A percentile compares a stretch with the other conserved stretches of the same genome.
These are phyloP conservation scores for Drosophila paramelanica DNA, from an alignment of 2,888 invertebrate species.

Conservation along the genomic window DNA sequence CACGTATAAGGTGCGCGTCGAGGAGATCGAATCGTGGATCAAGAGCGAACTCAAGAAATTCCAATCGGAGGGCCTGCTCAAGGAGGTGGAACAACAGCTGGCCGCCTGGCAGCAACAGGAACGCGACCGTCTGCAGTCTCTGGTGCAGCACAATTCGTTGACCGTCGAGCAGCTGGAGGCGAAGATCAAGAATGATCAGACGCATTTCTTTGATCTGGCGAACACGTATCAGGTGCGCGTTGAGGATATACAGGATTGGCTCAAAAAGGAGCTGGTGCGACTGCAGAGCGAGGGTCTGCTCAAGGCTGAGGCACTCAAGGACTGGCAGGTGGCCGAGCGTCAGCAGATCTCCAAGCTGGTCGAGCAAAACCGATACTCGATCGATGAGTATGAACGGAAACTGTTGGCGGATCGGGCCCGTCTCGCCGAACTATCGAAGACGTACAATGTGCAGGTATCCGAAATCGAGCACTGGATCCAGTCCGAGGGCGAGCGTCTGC, in stretches of 20 bases:
- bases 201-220: slow-evolving; percentile 78
- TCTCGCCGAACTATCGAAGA: slow-evolving; percentile 74
- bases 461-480: slow-evolving; percentile 83
- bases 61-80: slow-evolving; percentile 81
- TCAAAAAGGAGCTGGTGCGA: slow-evolving; percentile 80
- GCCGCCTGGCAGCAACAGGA: slow-evolving; percentile 82
- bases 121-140: slow-evolving; percentile 76
- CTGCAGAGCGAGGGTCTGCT: slow-evolving; percentile 81
- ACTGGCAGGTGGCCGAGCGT: slow-evolving; percentile 82
- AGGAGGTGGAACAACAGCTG: slow-evolving; percentile 81
- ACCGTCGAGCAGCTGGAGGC: slow-evolving; percentile 82
- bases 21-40: slow-evolving; percentile 83
- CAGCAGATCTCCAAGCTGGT: slow-evolving; percentile 75
- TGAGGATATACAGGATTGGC: slow-evolving; percentile 83
- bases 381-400: slow-evolving; percentile 81
- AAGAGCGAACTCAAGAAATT: slow-evolving; percentile 79
- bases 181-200: slow-evolving; percentile 81
- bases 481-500: slow-evolving; percentile 80
- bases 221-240: slow-evolving; percentile 81
- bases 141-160: slow-evolving; percentile 78
- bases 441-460: slow-evolving; percentile 81
- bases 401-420: slow-evolving; percentile 80
- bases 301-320: slow-evolving; percentile 81
- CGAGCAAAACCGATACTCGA: slow-evolving; percentile 79
- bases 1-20: slow-evolving; percentile 81